Evolutionary conservation across 2,113 vertebrate genomes (phyloP).

Genomic region (Gymnorhina tibicen): DNA sequence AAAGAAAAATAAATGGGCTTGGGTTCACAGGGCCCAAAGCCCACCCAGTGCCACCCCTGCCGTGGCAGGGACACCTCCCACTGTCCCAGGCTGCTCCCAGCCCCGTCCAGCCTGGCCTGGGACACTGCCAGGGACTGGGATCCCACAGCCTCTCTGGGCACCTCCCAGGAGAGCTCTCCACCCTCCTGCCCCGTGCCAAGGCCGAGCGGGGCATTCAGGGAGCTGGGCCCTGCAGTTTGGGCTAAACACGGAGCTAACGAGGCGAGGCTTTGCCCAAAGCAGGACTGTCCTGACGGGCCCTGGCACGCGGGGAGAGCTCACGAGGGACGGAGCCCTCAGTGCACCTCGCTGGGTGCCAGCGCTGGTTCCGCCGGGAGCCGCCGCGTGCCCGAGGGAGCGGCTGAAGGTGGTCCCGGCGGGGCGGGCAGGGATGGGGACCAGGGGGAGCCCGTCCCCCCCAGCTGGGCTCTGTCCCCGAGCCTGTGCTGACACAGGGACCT

Average conservation of each 20-base stretch:
- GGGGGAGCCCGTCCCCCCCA: not conserved
- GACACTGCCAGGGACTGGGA: not conserved
- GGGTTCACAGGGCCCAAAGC: not conserved
- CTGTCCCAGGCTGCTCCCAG: not conserved
- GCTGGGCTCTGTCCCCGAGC: not conserved
- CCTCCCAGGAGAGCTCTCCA: not conserved
- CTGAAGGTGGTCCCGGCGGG: fast-evolving
- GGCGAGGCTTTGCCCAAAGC: not conserved
- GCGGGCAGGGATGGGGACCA: not conserved
- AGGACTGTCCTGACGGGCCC: not conserved
- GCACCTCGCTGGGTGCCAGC: too few species aligned
- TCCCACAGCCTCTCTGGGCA: not conserved
- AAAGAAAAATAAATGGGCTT: not conserved
- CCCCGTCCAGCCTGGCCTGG: not conserved
- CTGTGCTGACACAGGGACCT: fast-evolving
- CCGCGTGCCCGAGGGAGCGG: not conserved
- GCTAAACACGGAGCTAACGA: not conserved
- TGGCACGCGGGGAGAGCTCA: not conserved
- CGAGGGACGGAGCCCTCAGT: too few species aligned
- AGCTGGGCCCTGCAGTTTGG: not conserved
- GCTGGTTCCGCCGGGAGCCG: too few species aligned
- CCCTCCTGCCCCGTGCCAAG: not conserved
- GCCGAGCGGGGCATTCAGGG: not conserved
- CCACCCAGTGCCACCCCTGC: too few species aligned
- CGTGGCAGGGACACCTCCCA: not conserved